phyloP scores from a whole-genome alignment of 2,113 vertebrate species.

The Recurvirostra avosetta region DNA sequence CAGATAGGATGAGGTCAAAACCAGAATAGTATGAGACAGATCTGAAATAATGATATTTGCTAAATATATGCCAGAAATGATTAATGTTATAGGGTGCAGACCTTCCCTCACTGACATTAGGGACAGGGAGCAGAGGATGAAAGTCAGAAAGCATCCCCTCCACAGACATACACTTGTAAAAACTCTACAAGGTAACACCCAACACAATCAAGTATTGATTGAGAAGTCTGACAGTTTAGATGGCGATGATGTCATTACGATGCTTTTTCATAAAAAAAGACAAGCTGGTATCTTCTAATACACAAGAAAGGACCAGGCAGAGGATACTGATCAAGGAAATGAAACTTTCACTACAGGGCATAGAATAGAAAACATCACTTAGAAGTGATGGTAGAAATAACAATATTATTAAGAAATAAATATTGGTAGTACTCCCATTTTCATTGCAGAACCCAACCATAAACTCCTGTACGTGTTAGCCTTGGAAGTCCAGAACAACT shows the following conservation, averaged over 20 bases:
- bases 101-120: background rate
- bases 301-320: background rate
- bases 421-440: background rate
- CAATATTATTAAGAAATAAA: background rate
- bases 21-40: background rate
- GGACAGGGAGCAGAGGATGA: background rate
- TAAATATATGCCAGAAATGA: conserved; percentile 23
- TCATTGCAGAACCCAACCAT: background rate
- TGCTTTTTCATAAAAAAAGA: background rate
- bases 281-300: background rate
- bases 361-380: background rate
- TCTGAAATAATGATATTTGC: conserved; percentile 21
- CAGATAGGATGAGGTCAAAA: conserved; percentile 12
- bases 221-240: background rate
- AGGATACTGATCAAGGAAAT: background rate
- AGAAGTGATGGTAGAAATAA: background rate
- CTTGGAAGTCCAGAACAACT: background rate
- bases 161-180: background rate
- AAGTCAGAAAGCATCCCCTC: background rate
- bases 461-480: background rate
- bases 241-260: background rate
- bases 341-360: background rate
- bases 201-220: background rate
- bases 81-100: conserved; percentile 28
- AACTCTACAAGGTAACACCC: background rate